These are phyloP conservation scores for Sesia bembeciformis DNA, from an alignment of 2,888 invertebrate species.

Conservation along the genomic window DNA sequence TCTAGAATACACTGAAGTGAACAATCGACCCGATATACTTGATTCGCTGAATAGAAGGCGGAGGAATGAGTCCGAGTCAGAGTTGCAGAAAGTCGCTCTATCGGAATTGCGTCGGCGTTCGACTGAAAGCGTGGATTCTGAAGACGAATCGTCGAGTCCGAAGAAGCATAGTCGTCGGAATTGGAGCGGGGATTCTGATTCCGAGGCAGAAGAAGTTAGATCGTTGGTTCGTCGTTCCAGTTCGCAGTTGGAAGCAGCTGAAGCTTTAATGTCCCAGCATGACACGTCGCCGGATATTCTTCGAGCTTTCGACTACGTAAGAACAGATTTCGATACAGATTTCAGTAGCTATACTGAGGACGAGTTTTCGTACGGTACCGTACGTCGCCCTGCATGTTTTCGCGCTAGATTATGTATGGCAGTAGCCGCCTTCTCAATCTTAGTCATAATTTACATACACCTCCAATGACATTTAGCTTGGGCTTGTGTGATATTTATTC, in stretches of 20 bases:
- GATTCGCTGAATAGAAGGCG: slow-evolving; percentile 55
- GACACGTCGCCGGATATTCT: slow-evolving; percentile 63
- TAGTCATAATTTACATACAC: slow-evolving; percentile 67
- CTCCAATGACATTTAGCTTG: slow-evolving; percentile 63
- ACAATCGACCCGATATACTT: slow-evolving; percentile 62
- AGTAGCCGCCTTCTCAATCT: slow-evolving; percentile 62
- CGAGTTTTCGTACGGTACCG: slow-evolving; percentile 32
- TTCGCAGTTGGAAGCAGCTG: slow-evolving; percentile 75
- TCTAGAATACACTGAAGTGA: slow-evolving; percentile 62
- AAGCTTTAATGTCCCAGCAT: slow-evolving; percentile 69
- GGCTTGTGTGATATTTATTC: slow-evolving; percentile 60
- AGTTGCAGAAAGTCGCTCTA: slow-evolving; percentile 52
- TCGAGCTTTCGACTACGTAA: slow-evolving; percentile 68
- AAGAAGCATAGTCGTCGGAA: slow-evolving; percentile 47
- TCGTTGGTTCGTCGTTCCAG: slow-evolving; percentile 78
- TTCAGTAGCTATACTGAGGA: slow-evolving; percentile 42
- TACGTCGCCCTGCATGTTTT: slow-evolving; percentile 43
- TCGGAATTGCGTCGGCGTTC: slow-evolving; percentile 57
- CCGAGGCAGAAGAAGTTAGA: slow-evolving; percentile 78
- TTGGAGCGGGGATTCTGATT: slow-evolving; percentile 73
- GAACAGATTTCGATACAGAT: slow-evolving; percentile 59
- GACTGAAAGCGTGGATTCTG: slow-evolving; percentile 58
- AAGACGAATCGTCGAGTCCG: slow-evolving; percentile 48
- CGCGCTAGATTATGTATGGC: slow-evolving; percentile 60
- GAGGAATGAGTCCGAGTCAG: slow-evolving; percentile 40